Conservation (phyloP, 2,888 invertebrate species). For the Drosophila kuntzei region DNA sequence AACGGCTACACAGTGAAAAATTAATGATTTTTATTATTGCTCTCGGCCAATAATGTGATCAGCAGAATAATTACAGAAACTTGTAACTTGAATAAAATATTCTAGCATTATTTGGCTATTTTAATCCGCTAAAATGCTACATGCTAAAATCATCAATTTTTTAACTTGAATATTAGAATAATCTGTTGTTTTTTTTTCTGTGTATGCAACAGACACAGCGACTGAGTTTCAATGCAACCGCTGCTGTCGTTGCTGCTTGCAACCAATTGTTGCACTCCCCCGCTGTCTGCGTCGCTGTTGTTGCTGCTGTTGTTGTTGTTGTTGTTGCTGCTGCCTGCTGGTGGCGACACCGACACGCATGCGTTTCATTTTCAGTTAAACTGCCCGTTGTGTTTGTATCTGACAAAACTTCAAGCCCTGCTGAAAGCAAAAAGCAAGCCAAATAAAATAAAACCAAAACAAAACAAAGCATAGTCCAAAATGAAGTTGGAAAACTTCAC, state of each 20-base stretch:
- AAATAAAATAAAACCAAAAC: constrained; percentile 46
- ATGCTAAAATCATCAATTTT: too few species aligned
- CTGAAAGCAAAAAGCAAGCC: constrained; percentile 14
- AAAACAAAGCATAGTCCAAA: constrained; percentile 69
- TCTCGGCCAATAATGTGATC: too few species aligned
- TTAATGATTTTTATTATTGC: background rate
- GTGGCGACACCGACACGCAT: constrained; percentile 78
- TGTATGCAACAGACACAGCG: constrained; percentile 39
- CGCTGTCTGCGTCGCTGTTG: constrained; percentile 6
- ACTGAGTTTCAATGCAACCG: constrained; percentile 27
- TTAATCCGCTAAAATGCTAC: too few species aligned
- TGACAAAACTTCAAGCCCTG: constrained; percentile 33
- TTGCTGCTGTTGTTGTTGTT: constrained; percentile 9
- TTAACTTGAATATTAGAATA: too few species aligned
- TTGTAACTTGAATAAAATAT: too few species aligned
- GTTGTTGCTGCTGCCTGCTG: constrained; percentile 38
- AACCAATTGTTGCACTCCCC: constrained; percentile 68
- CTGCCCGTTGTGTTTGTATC: constrained; percentile 49
- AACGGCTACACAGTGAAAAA: constrained; percentile 29
- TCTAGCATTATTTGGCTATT: too few species aligned
- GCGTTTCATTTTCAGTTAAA: constrained; percentile 60
- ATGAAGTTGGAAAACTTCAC: constrained; percentile 75
- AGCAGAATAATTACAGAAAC: too few species aligned
- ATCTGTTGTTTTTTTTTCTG: too few species aligned
- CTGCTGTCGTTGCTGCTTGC: constrained; percentile 31